Conservation (phyloP, 2,113 vertebrate species). For the Tachysurus fulvidraco region DNA sequence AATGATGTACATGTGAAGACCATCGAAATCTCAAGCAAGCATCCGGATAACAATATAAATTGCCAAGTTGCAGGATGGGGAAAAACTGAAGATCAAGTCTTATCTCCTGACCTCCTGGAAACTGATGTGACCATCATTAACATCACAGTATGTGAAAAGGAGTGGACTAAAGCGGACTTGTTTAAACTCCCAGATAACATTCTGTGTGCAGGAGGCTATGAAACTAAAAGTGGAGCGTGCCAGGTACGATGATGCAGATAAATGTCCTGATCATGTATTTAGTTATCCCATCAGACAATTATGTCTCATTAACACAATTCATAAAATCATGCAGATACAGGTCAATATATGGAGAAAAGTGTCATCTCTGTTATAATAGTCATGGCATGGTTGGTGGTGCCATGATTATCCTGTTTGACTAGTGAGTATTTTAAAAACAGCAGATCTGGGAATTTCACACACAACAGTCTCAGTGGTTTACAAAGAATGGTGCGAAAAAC, state of each 20-base stretch:
- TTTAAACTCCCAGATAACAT: slow-evolving; percentile 48
- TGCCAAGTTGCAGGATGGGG: slow-evolving; percentile 70
- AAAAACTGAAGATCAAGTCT: not conserved
- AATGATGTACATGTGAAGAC: not conserved
- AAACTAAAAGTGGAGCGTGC: slow-evolving; percentile 57
- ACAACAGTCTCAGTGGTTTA: too few relatives aligned
- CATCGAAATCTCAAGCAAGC: slow-evolving; percentile 49
- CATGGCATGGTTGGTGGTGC: too few relatives aligned
- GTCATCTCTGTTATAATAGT: too few relatives aligned
- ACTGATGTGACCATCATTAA: slow-evolving; percentile 48
- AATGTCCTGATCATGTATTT: too few relatives aligned
- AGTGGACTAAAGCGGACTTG: accelerated
- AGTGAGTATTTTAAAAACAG: too few relatives aligned
- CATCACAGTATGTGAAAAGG: not conserved
- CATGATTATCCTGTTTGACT: too few relatives aligned
- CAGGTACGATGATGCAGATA: slow-evolving; percentile 53
- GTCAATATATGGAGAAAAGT: too few relatives aligned
- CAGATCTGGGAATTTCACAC: too few relatives aligned
- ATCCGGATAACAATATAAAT: slow-evolving; percentile 60
- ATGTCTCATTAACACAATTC: too few relatives aligned
- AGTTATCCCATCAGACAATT: too few relatives aligned
- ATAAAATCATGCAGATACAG: too few relatives aligned
- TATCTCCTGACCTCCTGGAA: slow-evolving; percentile 45
- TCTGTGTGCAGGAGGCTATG: slow-evolving; percentile 64
- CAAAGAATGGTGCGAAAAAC: too few relatives aligned